phyloP scores from a whole-genome alignment of 2,797 vertebrate species.

The Lepus townsendii region DNA sequence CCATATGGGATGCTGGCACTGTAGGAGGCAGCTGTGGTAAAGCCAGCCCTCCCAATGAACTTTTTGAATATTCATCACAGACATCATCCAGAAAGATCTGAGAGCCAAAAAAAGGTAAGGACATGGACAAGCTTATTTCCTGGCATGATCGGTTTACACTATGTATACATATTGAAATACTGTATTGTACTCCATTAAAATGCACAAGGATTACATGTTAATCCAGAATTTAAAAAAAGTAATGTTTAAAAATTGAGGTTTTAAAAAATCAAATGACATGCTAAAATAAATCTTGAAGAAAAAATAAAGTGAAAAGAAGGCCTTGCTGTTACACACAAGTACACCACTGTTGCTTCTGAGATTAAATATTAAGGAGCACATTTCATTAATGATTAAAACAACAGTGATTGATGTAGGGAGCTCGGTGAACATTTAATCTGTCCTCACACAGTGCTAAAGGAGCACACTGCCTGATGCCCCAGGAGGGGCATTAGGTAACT shows the following conservation, averaged over 20 bases:
- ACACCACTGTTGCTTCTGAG: constrained; percentile 40
- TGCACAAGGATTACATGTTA: no score
- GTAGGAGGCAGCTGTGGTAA: no score
- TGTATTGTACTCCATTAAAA: no score
- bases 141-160: no score
- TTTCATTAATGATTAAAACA: constrained; percentile 67
- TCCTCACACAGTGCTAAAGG: background rate
- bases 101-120: no score
- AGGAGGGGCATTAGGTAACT: constrained; percentile 65
- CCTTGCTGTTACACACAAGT: background rate
- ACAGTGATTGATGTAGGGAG: constrained; percentile 18
- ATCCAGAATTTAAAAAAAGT: no score
- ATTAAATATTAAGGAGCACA: constrained; percentile 67
- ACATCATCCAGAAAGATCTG: no score
- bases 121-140: no score
- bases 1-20: no score
- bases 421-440: constrained; percentile 26
- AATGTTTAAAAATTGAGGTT: background rate
- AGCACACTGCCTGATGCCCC: background rate
- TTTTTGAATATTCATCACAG: no score
- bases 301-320: constrained; percentile 31
- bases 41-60: no score
- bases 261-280: background rate
- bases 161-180: no score
- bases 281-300: constrained; percentile 1